Evolutionary conservation across 2,888 invertebrate genomes (phyloP).

Genomic region (Leptinotarsa haldemani): DNA sequence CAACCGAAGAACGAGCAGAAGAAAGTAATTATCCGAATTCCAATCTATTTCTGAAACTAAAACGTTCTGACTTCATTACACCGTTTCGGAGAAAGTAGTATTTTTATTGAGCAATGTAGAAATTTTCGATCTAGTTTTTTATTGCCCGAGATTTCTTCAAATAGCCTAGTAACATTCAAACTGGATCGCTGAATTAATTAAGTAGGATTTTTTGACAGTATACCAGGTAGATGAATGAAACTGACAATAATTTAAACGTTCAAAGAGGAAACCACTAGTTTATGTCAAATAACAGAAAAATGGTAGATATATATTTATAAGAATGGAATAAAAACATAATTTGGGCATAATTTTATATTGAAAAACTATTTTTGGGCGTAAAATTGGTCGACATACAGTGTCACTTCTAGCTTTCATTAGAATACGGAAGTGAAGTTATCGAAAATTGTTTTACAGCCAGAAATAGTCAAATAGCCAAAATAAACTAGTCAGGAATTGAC

Average conservation of each 20-base stretch:
- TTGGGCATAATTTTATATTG: too few species aligned
- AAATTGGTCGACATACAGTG: too few species aligned
- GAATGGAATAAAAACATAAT: too few species aligned
- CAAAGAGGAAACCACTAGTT: too few species aligned
- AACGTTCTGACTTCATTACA: constrained; percentile 12
- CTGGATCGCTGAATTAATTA: constrained; percentile 13
- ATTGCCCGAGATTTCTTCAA: constrained; percentile 9
- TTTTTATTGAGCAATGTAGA: constrained; percentile 18
- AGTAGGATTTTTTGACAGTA: not conserved
- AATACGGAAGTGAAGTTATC: too few species aligned
- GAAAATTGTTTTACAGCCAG: too few species aligned
- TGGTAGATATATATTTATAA: too few species aligned
- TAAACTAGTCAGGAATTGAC: too few species aligned
- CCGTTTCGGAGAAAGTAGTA: constrained; percentile 23
- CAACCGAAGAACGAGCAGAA: constrained; percentile 3
- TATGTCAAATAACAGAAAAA: too few species aligned
- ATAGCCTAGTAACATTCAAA: constrained; percentile 15
- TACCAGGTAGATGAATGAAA: not conserved
- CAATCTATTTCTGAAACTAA: constrained; percentile 13
- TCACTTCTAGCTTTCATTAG: too few species aligned
- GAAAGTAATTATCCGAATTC: constrained; percentile 13
- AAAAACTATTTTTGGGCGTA: too few species aligned
- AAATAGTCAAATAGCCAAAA: too few species aligned
- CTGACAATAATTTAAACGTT: not conserved
- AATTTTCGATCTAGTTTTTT: constrained; percentile 26